A percentile compares a stretch with the other conserved stretches of the same genome.
phyloP scores from a whole-genome alignment of 2,797 vertebrate species.

The Sylvia borin region DNA sequence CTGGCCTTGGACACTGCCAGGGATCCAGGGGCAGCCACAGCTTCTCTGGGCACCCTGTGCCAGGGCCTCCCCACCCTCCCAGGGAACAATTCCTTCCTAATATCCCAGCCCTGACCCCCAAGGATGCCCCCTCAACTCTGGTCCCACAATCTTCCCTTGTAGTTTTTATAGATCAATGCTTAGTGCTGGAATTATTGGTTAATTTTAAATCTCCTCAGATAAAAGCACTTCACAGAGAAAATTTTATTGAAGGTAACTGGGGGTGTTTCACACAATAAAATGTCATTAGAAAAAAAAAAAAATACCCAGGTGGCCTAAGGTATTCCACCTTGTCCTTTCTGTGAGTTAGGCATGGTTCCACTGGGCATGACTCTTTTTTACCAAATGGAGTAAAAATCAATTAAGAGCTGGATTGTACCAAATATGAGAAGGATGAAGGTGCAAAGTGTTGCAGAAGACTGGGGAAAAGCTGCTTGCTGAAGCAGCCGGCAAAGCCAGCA shows the following conservation, averaged over 20 bases:
- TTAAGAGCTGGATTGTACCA: not conserved
- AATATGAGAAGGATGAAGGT: not conserved
- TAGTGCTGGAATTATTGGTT: not conserved
- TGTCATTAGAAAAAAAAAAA: not conserved
- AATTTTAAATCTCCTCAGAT: not conserved
- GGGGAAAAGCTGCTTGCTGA: not conserved
- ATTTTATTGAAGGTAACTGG: not conserved
- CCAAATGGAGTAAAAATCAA: not conserved
- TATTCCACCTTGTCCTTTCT: not conserved
- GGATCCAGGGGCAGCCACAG: not conserved
- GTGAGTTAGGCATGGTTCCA: not conserved
- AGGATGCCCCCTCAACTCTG: not conserved
- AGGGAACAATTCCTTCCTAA: not conserved
- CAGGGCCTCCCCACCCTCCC: not conserved
- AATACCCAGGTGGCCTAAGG: not conserved
- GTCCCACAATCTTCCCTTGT: not conserved
- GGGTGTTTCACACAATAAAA: not conserved
- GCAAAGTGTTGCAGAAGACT: not conserved
- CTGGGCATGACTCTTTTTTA: rapidly evolving
- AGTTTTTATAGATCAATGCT: not conserved
- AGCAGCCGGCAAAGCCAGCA: not conserved
- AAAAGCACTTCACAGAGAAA: not conserved
- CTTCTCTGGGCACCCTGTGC: not conserved
- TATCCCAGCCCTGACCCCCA: rapidly evolving
- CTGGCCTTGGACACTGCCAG: not conserved